Conservation (phyloP, 2,113 vertebrate genomes). For the Mionectes macconnelli region DNA sequence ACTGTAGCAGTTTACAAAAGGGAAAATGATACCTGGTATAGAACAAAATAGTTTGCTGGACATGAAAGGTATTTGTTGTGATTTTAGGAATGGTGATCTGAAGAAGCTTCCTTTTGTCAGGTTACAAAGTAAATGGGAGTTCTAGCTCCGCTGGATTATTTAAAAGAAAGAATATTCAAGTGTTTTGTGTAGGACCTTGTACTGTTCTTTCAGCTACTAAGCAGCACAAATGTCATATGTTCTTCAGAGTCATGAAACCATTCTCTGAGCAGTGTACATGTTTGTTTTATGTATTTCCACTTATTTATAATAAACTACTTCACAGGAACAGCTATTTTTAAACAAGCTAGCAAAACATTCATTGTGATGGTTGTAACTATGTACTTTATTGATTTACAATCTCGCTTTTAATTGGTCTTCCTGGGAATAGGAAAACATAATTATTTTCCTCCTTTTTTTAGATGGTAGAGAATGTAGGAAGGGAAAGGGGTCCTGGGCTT, state of each 20-base stretch:
- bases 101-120: not conserved
- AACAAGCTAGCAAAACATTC: not conserved
- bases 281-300: not conserved
- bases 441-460: slow-evolving; percentile 47
- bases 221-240: not conserved
- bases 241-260: not conserved
- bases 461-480: not conserved
- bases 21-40: not conserved
- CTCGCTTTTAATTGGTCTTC: slow-evolving; percentile 28
- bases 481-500: slow-evolving; percentile 37
- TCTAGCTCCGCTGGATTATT: not conserved
- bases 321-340: not conserved
- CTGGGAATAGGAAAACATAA: slow-evolving; percentile 42
- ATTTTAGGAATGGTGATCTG: not conserved
- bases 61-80: not conserved
- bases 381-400: slow-evolving; percentile 40
- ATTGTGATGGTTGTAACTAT: not conserved
- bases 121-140: not conserved
- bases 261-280: not conserved
- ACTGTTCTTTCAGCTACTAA: not conserved
- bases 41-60: not conserved
- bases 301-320: slow-evolving; percentile 18
- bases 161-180: not conserved
- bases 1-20: not conserved
- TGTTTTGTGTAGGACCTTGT: not conserved